Evolutionary conservation across 1,140 invertebrate genomes (phyloP).

Genomic region (Diorhabda elongata): DNA sequence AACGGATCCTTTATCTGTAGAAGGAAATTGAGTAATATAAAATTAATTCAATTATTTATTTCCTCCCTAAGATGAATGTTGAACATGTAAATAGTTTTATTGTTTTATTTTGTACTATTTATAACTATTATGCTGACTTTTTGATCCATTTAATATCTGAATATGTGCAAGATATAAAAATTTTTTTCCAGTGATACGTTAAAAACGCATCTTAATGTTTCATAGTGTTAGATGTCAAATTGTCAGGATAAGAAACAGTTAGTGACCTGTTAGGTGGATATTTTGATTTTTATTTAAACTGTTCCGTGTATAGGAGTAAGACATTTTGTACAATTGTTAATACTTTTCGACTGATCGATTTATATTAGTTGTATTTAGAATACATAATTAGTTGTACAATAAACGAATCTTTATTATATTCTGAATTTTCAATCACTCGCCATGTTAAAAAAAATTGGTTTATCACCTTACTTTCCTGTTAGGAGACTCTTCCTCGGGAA

Average conservation of each 20-base stretch:
- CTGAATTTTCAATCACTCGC: no score
- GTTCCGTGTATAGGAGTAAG: background rate
- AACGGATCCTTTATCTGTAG: constrained; percentile 33
- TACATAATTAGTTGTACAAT: constrained; percentile 11
- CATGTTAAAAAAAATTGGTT: no score
- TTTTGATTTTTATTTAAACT: background rate
- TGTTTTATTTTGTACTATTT: constrained; percentile 6
- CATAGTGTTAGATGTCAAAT: background rate
- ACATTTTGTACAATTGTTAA: constrained; percentile 22
- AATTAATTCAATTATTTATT: constrained; percentile 9
- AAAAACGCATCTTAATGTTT: background rate
- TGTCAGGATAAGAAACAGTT: background rate
- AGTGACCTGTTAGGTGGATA: background rate
- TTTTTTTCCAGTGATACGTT: no score
- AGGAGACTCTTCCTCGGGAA: no score
- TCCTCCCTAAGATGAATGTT: constrained; percentile 10
- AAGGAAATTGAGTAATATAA: constrained; percentile 16
- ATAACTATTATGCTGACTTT: no score
- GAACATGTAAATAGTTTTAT: constrained; percentile 12
- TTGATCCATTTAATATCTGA: no score
- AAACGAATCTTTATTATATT: background rate
- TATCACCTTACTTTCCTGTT: no score
- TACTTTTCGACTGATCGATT: constrained; percentile 18
- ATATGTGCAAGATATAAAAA: no score
- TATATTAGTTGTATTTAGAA: constrained; percentile 17